Conservation (phyloP, 2,888 invertebrate genomes). For the Microctonus brassicae region DNA sequence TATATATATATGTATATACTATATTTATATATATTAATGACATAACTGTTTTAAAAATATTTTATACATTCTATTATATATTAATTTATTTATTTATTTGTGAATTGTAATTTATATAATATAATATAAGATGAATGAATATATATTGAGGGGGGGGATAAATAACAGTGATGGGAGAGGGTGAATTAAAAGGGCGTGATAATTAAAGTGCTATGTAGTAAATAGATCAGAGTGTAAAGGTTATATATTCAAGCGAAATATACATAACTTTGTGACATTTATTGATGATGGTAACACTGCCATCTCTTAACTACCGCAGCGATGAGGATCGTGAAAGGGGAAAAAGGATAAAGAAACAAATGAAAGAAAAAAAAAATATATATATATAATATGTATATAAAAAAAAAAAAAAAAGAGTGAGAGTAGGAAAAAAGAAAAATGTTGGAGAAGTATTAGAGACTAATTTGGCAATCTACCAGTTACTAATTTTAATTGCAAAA, state of each 20-base stretch:
- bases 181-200: constrained; percentile 57
- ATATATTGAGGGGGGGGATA: constrained; percentile 19
- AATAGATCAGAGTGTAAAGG: constrained; percentile 48
- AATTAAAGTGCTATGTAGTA: constrained; percentile 66
- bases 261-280: constrained; percentile 64
- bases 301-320: constrained; percentile 62
- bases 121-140: neutral
- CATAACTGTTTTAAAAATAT: neutral
- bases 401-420: constrained; percentile 23
- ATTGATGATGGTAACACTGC: constrained; percentile 67
- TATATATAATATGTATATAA: no score
- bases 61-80: neutral
- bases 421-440: constrained; percentile 23
- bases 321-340: constrained; percentile 34
- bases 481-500: constrained; percentile 68
- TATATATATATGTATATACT: no score
- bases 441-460: constrained; percentile 61
- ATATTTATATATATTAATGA: neutral
- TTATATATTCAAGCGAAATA: constrained; percentile 47
- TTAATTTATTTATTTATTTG: neutral
- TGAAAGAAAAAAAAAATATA: constrained; percentile 40
- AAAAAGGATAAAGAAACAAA: constrained; percentile 46
- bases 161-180: constrained; percentile 23
- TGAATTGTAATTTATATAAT: neutral
- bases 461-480: constrained; percentile 67